Conservation (phyloP, 2,113 vertebrate species). For the Gambusia affinis region DNA sequence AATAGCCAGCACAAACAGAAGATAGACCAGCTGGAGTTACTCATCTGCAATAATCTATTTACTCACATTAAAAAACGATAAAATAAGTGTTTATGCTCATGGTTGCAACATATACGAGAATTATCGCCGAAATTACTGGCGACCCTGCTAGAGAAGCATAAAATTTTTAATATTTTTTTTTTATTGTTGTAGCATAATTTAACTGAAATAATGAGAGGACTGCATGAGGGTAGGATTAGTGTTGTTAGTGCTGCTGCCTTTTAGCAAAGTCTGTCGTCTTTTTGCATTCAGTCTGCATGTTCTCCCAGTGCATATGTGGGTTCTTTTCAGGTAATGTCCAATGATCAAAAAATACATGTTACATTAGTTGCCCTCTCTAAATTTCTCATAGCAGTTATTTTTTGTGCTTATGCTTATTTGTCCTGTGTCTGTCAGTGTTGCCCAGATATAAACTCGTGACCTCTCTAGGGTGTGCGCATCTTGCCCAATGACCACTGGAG, state of each 20-base stretch:
- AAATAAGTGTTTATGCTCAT: slow-evolving; percentile 1
- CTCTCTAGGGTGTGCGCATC: not conserved
- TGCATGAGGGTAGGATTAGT: too few species aligned
- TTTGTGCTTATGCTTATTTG: not conserved
- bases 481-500: not conserved
- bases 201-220: too few species aligned
- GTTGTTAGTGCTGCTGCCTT: too few species aligned
- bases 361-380: not conserved
- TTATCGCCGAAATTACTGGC: not conserved
- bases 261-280: not conserved
- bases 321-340: not conserved
- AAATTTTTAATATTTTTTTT: not conserved
- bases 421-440: not conserved
- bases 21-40: slow-evolving; percentile 41
- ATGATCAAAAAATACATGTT: not conserved
- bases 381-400: not conserved
- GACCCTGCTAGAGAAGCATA: not conserved
- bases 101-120: slow-evolving; percentile 10
- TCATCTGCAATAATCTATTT: slow-evolving; percentile 36
- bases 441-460: not conserved
- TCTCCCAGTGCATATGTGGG: not conserved
- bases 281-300: too few species aligned
- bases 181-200: not conserved
- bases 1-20: slow-evolving; percentile 38
- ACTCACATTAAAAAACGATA: slow-evolving; percentile 17